Evolutionary conservation across 2,888 invertebrate species (phyloP).

Genomic region (Octonoba sinensis): DNA sequence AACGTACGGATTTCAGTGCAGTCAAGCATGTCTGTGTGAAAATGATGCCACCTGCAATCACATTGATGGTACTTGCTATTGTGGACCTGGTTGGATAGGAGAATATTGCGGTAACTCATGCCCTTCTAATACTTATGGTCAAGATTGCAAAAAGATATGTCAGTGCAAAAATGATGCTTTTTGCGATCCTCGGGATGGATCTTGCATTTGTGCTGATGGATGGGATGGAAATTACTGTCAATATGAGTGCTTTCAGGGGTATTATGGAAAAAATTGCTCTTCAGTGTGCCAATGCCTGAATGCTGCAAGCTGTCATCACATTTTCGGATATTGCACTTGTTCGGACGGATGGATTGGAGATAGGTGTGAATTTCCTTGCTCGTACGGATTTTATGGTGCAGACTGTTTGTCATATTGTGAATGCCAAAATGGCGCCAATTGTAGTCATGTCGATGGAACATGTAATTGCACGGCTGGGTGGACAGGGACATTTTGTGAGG

Average conservation of each 20-base stretch:
- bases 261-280: slow-evolving; percentile 18
- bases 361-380: slow-evolving; percentile 1
- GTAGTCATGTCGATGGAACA: slow-evolving; percentile 19
- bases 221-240: no score
- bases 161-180: no score
- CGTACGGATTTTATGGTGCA: slow-evolving; percentile 10
- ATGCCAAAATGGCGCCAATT: background rate
- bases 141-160: no score
- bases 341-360: background rate
- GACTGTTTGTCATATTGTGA: slow-evolving; percentile 23
- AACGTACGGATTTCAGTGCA: slow-evolving; percentile 18
- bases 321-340: background rate
- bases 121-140: no score
- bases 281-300: slow-evolving; percentile 15
- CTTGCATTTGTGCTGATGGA: no score
- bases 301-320: slow-evolving; percentile 10
- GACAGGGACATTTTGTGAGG: slow-evolving; percentile 13
- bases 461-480: slow-evolving; percentile 16
- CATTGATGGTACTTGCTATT: background rate
- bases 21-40: slow-evolving; percentile 8
- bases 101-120: background rate
- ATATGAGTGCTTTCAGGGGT: slow-evolving; percentile 7
- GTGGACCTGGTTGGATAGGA: background rate
- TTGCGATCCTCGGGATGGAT: no score
- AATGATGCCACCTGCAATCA: slow-evolving; percentile 13